A percentile compares a stretch with the other conserved stretches of the same genome.
These are phyloP conservation scores for Ctenopoma kingsleyae DNA, from an alignment of 2,797 vertebrate species.

Conservation along the genomic window DNA sequence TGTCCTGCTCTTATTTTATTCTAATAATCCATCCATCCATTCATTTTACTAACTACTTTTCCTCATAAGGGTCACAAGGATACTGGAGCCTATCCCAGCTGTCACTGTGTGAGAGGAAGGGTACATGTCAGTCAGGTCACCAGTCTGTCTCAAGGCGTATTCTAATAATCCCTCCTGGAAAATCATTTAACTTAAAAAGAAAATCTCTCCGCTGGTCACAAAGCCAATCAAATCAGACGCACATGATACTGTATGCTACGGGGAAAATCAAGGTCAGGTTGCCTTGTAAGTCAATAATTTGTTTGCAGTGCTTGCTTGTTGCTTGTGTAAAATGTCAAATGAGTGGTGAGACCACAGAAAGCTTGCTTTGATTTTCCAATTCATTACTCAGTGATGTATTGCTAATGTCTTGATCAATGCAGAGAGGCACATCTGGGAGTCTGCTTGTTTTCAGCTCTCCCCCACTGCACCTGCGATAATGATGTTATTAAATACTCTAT, in stretches of 20 bases:
- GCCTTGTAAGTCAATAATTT: slow-evolving; percentile 36
- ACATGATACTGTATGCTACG: not conserved
- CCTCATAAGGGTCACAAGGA: no score
- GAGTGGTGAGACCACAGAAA: slow-evolving; percentile 36
- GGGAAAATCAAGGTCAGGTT: slow-evolving; percentile 20
- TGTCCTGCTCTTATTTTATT: not conserved
- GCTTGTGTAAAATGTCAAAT: slow-evolving; percentile 61
- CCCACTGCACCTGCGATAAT: slow-evolving; percentile 25
- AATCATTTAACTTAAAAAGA: slow-evolving; percentile 10
- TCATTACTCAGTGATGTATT: slow-evolving; percentile 44
- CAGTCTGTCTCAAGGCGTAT: not conserved
- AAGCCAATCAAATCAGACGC: slow-evolving; percentile 8
- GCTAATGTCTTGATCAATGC: slow-evolving; percentile 52
- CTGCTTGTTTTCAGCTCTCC: not conserved
- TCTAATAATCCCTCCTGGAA: slow-evolving; percentile 2
- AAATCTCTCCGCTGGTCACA: not conserved
- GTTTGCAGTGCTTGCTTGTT: slow-evolving; percentile 32
- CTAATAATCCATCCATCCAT: no score
- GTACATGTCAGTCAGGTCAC: no score
- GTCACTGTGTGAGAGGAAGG: no score
- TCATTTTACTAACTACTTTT: no score
- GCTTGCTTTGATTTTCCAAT: slow-evolving; percentile 49
- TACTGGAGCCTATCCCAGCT: no score
- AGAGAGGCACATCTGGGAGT: slow-evolving; percentile 11
- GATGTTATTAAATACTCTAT: slow-evolving; percentile 18